These are phyloP conservation scores for Pogonophryne albipinna DNA, from an alignment of 2,797 vertebrate species.

Conservation along the genomic window DNA sequence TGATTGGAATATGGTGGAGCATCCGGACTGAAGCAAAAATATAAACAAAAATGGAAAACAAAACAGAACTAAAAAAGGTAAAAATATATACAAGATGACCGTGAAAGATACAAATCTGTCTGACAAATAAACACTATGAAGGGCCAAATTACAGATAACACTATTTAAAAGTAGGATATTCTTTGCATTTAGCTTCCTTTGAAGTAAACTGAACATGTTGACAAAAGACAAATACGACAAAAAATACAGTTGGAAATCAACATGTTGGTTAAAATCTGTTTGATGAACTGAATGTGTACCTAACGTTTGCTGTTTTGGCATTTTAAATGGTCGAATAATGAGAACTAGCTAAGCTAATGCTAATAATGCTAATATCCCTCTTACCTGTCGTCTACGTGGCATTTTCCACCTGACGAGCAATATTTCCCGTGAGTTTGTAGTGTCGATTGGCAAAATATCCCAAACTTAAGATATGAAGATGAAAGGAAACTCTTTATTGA, in stretches of 20 bases:
- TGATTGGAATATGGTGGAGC: conserved; percentile 42
- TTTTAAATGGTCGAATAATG: not conserved
- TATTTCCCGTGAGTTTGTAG: not conserved
- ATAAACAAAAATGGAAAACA: too few relatives aligned
- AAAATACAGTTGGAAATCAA: accelerated
- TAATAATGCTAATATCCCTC: conserved; percentile 33
- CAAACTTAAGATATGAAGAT: not conserved
- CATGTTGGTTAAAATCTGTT: accelerated
- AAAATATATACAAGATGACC: too few relatives aligned
- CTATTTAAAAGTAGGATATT: too few relatives aligned
- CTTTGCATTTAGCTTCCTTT: too few relatives aligned
- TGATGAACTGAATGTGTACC: accelerated
- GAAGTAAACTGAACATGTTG: not conserved
- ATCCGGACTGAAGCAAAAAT: too few relatives aligned
- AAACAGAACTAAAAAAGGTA: too few relatives aligned
- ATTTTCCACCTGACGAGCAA: conserved; percentile 52
- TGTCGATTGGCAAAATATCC: not conserved
- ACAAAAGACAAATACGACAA: not conserved
- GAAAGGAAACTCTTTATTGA: conserved; percentile 26
- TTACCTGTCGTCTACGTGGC: conserved; percentile 83
- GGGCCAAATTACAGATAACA: too few relatives aligned
- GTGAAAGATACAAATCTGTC: too few relatives aligned
- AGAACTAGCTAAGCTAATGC: conserved; percentile 69
- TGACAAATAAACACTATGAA: too few relatives aligned
- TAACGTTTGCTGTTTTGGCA: accelerated